phyloP scores from a whole-genome alignment of 2,888 invertebrate genomes.

The Hydraecia micacea region DNA sequence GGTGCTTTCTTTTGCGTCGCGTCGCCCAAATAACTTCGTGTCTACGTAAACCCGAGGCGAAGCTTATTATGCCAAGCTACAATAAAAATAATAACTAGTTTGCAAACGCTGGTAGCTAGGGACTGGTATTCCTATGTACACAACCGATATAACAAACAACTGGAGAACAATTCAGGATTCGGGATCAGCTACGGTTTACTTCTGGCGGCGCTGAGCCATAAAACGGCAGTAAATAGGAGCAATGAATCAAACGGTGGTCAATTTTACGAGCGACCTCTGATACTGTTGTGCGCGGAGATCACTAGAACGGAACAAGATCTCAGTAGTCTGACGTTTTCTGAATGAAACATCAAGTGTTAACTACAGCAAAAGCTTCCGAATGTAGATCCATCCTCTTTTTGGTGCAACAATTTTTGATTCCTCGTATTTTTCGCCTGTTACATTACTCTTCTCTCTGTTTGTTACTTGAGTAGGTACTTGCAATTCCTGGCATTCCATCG shows the following conservation, averaged over 20 bases:
- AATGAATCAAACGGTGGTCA: constrained; percentile 77
- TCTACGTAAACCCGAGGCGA: constrained; percentile 25
- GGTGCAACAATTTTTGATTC: not conserved
- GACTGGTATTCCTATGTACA: not conserved
- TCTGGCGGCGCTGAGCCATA: constrained; percentile 67
- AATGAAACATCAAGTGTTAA: constrained; percentile 11
- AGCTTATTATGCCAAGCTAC: constrained; percentile 18
- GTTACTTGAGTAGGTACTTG: not conserved
- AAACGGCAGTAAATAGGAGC: constrained; percentile 72
- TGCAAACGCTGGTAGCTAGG: constrained; percentile 7
- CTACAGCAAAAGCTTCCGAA: constrained; percentile 1
- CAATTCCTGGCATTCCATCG: not conserved
- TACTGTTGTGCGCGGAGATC: constrained; percentile 38
- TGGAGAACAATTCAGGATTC: constrained; percentile 54
- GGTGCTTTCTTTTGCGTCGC: constrained; percentile 33
- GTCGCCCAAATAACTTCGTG: constrained; percentile 33
- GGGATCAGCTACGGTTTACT: constrained; percentile 45
- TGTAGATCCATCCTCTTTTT: not conserved
- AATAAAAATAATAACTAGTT: constrained; percentile 22
- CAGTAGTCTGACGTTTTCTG: not conserved
- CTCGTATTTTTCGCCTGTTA: not conserved
- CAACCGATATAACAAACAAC: constrained; percentile 38
- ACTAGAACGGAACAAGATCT: constrained; percentile 32
- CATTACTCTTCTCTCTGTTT: not conserved
- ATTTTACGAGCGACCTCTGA: constrained; percentile 76